Conservation (phyloP, 2,113 vertebrate genomes). For the Paramormyrops kingsleyae region DNA sequence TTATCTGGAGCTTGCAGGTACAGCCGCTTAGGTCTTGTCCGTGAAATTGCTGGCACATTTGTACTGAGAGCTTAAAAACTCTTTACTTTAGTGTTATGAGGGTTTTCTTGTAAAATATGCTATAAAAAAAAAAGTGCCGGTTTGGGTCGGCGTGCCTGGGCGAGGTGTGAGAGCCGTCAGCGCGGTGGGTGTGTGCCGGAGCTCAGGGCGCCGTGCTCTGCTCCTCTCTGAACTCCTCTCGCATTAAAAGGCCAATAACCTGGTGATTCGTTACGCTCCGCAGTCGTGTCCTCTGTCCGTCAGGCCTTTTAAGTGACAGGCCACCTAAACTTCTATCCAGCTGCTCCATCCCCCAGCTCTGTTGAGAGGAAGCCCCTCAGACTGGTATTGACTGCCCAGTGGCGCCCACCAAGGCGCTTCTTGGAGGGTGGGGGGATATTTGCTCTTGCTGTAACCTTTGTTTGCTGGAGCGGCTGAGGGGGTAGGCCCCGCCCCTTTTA, state of each 20-base stretch:
- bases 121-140: neutral
- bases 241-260: slow-evolving; percentile 36
- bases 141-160: neutral
- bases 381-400: slow-evolving; percentile 29
- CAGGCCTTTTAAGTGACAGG: slow-evolving; percentile 41
- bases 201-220: neutral
- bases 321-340: slow-evolving; percentile 40
- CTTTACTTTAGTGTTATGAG: neutral
- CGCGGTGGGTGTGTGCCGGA: too few species aligned
- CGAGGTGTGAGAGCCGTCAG: neutral
- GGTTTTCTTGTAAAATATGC: slow-evolving; percentile 9
- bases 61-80: neutral
- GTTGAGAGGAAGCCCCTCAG: slow-evolving; percentile 33
- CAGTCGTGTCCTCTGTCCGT: slow-evolving; percentile 46
- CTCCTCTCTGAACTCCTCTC: slow-evolving; percentile 29
- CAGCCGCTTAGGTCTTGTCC: slow-evolving; percentile 1
- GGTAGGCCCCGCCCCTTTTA: neutral
- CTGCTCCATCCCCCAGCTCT: slow-evolving; percentile 22
- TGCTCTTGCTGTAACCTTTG: slow-evolving; percentile 25
- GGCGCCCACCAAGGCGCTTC: slow-evolving; percentile 16
- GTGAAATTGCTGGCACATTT: neutral
- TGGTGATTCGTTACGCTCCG: slow-evolving; percentile 52
- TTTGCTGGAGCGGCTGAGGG: neutral
- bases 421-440: slow-evolving; percentile 10
- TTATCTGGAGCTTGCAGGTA: neutral